A percentile compares a stretch with the other conserved stretches of the same genome.
Evolutionary conservation across 2,113 vertebrate species (phyloP).

Genomic region (Leptosomus discolor): DNA sequence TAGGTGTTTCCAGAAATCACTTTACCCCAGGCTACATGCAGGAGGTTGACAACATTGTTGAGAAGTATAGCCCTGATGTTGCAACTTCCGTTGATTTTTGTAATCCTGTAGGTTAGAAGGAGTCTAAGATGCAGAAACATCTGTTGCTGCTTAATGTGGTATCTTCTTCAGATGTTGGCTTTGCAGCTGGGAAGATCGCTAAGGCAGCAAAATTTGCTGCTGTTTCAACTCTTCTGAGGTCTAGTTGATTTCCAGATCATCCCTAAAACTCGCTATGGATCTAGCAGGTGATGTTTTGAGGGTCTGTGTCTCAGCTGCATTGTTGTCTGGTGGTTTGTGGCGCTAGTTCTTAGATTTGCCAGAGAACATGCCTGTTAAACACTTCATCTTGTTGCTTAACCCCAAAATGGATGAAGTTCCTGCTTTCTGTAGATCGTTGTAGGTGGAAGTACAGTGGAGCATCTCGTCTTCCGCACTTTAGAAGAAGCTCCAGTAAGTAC

Average conservation of each 20-base stretch:
- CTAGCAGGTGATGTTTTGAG: not conserved
- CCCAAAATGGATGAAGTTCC: not conserved
- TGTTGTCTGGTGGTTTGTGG: not conserved
- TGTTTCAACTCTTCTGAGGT: not conserved
- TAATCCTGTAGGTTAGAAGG: not conserved
- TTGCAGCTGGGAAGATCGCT: not conserved
- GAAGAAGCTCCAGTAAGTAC: not conserved
- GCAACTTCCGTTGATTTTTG: not conserved
- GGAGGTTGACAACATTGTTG: not conserved
- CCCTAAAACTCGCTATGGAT: not conserved
- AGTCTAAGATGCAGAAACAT: not conserved
- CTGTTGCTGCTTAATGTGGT: not conserved
- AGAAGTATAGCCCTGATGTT: not conserved
- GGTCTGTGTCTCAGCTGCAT: not conserved
- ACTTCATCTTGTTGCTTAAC: not conserved
- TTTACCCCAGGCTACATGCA: not conserved
- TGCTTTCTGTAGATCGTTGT: not conserved
- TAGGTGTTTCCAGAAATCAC: not conserved
- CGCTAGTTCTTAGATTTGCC: not conserved
- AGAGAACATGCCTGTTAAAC: not conserved
- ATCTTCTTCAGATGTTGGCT: not conserved
- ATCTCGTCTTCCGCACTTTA: not conserved
- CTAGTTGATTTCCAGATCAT: not conserved
- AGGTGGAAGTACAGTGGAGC: not conserved
- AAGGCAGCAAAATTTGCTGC: not conserved